A percentile compares a stretch with the other conserved stretches of the same genome.
Evolutionary conservation across 2,113 vertebrate genomes (phyloP).

Genomic region (Cyanoderma ruficeps): DNA sequence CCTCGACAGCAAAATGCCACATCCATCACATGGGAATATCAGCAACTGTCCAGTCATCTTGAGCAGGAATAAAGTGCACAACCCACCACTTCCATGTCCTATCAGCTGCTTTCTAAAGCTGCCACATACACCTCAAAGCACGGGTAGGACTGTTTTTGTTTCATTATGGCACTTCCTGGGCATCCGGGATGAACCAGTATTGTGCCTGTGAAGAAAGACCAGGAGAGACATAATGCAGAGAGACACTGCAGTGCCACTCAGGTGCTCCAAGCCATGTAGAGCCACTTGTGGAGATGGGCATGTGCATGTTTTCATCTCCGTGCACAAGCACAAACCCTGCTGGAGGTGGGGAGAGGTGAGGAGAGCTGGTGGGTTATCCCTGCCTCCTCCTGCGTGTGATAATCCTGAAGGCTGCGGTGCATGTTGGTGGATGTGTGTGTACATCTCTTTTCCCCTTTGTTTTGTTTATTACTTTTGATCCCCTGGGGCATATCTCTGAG

Average conservation of each 20-base stretch:
- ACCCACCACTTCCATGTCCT: neutral
- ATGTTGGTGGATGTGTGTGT: neutral
- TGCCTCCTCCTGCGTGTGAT: neutral
- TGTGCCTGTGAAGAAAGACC: neutral
- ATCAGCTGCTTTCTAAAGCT: neutral
- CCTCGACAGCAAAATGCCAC: slow-evolving; percentile 1
- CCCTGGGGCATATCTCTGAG: slow-evolving; percentile 13
- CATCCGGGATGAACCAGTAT: fast-evolving
- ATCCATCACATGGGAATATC: neutral
- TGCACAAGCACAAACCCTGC: neutral
- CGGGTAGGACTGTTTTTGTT: fast-evolving
- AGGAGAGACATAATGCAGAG: fast-evolving
- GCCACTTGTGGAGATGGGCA: neutral
- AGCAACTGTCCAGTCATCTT: neutral
- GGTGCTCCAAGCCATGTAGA: fast-evolving
- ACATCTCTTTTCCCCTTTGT: neutral
- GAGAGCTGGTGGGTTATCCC: neutral
- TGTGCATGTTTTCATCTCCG: fast-evolving
- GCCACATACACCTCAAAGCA: neutral
- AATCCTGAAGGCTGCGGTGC: neutral
- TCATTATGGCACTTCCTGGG: fast-evolving
- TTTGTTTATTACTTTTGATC: slow-evolving; percentile 35
- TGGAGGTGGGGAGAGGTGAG: neutral
- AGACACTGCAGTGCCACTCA: fast-evolving
- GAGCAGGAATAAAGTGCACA: neutral